These are phyloP conservation scores for Imbricaverruca yamaguchii DNA, from an alignment of 2,888 invertebrate genomes.

Conservation along the genomic window DNA sequence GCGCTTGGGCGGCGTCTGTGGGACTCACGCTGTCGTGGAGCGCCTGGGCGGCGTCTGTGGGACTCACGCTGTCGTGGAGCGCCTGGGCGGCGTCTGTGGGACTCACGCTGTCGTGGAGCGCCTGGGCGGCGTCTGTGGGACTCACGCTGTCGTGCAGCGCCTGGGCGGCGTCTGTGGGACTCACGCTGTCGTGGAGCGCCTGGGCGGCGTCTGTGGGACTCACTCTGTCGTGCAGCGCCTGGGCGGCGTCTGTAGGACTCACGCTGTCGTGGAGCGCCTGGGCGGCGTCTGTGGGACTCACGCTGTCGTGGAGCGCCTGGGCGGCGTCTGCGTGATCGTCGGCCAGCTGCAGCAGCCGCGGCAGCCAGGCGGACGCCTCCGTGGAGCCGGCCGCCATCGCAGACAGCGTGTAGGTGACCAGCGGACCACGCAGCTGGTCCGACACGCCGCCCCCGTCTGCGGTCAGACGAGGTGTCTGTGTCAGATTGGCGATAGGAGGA, in stretches of 20 bases:
- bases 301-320: background rate
- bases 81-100: no score
- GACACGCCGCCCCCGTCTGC: background rate
- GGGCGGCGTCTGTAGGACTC: background rate
- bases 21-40: no score
- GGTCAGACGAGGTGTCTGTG: no score
- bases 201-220: background rate
- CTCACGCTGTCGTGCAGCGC: no score
- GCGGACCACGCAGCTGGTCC: background rate
- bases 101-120: no score
- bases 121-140: no score
- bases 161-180: background rate
- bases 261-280: background rate
- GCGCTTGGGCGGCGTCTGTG: no score
- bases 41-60: no score
- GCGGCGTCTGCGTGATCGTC: conserved; percentile 26
- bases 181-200: background rate
- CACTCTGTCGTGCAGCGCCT: background rate
- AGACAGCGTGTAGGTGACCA: conserved; percentile 26
- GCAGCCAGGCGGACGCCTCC: conserved; percentile 30
- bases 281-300: background rate
- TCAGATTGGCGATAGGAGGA: no score
- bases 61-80: no score
- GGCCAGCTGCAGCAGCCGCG: conserved; percentile 31
- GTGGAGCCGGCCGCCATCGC: conserved; percentile 30